These are phyloP conservation scores for Saccostrea echinata DNA, from an alignment of 1,140 invertebrate genomes.

Conservation along the genomic window DNA sequence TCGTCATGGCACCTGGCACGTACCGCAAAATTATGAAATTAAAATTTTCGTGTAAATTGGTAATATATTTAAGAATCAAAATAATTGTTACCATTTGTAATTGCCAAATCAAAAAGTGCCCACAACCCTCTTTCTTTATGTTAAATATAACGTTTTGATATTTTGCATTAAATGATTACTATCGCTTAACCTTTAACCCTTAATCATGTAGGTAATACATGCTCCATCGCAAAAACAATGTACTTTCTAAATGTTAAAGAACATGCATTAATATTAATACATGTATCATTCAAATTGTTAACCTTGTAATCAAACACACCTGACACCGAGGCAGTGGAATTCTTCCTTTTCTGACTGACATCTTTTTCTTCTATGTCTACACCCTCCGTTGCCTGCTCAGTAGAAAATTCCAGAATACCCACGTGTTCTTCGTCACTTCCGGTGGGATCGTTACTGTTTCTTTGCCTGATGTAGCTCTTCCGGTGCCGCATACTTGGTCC, in stretches of 20 bases:
- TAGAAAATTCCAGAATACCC: slow-evolving; percentile 72
- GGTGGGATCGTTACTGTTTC: slow-evolving; percentile 42
- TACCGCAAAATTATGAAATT: background rate
- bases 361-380: slow-evolving; percentile 63
- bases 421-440: slow-evolving; percentile 69
- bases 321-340: slow-evolving; percentile 54
- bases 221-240: no score
- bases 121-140: no score
- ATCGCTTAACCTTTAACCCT: no score
- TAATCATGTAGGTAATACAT: no score
- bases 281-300: background rate
- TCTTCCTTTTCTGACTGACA: slow-evolving; percentile 43
- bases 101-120: no score
- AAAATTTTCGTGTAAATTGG: no score
- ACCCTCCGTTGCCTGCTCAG: slow-evolving; percentile 66
- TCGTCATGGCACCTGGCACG: slow-evolving; percentile 57
- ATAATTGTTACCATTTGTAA: no score
- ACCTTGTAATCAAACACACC: slow-evolving; percentile 8
- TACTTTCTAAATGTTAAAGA: background rate
- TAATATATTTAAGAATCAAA: no score
- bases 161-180: no score
- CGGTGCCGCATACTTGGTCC: background rate
- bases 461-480: slow-evolving; percentile 24
- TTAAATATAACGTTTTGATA: no score
- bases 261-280: no score